phyloP scores from a whole-genome alignment of 2,113 vertebrate species.

The Ailuropoda melanoleuca region DNA sequence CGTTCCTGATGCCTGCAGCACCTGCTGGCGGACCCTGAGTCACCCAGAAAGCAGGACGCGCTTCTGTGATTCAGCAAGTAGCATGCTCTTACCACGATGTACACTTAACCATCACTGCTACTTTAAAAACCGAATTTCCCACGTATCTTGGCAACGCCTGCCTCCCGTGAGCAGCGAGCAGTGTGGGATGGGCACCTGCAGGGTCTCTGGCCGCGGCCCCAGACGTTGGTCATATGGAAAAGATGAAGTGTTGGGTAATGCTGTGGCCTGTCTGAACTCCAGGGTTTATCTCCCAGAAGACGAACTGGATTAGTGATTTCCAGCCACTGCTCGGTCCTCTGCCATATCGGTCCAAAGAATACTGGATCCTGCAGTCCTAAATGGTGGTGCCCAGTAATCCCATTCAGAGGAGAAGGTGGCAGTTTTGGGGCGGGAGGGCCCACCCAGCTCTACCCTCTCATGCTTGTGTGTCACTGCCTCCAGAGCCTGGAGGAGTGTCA shows the following conservation, averaged over 20 bases:
- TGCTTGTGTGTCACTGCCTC: neutral
- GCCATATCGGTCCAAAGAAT: neutral
- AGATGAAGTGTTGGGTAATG: too few species aligned
- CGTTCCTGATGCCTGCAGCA: neutral
- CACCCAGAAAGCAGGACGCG: neutral
- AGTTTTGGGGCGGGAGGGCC: neutral
- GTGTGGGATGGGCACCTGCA: neutral
- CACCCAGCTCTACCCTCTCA: fast-evolving
- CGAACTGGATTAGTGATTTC: too few species aligned
- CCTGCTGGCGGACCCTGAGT: fast-evolving
- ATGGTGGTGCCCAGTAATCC: neutral
- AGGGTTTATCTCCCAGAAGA: neutral
- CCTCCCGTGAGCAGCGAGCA: neutral
- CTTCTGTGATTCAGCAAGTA: neutral
- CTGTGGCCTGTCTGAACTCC: neutral
- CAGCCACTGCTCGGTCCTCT: neutral
- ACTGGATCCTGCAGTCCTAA: neutral
- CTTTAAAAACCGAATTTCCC: neutral
- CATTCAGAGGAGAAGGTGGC: neutral
- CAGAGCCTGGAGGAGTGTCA: too few species aligned
- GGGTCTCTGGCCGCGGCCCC: neutral
- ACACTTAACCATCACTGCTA: too few species aligned
- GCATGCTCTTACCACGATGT: neutral
- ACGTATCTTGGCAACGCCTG: neutral
- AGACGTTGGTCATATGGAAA: neutral